Evolutionary conservation across 2,888 invertebrate species (phyloP).

Genomic region (Athalia cordata): DNA sequence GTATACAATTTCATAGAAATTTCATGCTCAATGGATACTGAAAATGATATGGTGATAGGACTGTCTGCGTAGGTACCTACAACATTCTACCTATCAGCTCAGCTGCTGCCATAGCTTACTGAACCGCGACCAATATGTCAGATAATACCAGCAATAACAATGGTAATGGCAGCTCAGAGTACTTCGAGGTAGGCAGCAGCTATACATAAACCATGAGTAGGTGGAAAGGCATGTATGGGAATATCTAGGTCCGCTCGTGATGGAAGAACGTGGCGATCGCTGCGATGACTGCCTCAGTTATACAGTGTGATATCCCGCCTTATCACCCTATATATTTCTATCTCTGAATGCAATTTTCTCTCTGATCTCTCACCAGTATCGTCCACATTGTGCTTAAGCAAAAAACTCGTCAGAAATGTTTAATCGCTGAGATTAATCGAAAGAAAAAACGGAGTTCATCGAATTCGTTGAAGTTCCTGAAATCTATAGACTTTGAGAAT

Average conservation of each 20-base stretch:
- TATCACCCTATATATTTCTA: slow-evolving; percentile 7
- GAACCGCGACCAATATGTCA: slow-evolving; percentile 19
- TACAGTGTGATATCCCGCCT: background rate
- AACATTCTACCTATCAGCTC: background rate
- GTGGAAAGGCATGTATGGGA: background rate
- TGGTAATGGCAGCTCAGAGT: background rate
- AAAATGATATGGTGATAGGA: slow-evolving; percentile 17
- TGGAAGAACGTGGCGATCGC: slow-evolving; percentile 19
- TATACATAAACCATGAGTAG: slow-evolving; percentile 2
- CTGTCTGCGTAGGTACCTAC: background rate
- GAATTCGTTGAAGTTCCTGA: no score
- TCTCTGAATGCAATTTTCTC: background rate
- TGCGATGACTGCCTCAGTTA: slow-evolving; percentile 1
- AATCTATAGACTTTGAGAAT: no score
- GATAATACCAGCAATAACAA: slow-evolving; percentile 19
- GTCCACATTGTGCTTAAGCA: background rate
- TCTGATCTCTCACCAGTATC: background rate
- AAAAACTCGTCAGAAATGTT: no score
- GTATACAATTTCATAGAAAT: slow-evolving; percentile 15
- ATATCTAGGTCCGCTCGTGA: background rate
- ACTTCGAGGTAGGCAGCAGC: background rate
- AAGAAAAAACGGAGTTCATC: no score
- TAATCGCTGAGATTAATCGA: no score
- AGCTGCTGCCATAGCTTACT: background rate
- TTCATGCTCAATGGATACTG: slow-evolving; percentile 28